Evolutionary conservation across 2,797 vertebrate species (phyloP).

Genomic region (Hippoglossus hippoglossus): DNA sequence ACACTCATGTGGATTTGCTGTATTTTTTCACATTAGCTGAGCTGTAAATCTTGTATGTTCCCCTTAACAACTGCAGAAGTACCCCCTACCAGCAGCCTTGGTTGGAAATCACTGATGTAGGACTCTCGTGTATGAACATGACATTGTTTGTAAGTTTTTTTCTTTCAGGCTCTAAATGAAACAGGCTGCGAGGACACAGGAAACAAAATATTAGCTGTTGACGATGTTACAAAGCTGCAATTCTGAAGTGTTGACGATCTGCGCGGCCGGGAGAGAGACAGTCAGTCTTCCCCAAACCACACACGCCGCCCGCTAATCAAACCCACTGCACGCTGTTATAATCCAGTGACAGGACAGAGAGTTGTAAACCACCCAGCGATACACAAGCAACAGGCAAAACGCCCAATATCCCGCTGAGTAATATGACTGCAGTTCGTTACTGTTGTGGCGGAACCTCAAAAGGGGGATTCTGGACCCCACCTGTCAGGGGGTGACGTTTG

Average conservation of each 20-base stretch:
- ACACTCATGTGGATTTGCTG: too few species aligned
- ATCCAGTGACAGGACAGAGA: constrained; percentile 30
- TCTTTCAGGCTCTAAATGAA: constrained; percentile 36
- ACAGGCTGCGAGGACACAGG: constrained; percentile 26
- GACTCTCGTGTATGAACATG: constrained; percentile 12
- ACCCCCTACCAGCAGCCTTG: not conserved
- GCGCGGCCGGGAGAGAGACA: constrained; percentile 54
- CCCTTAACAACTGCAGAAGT: not conserved
- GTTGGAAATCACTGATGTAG: not conserved
- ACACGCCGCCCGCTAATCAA: constrained; percentile 57
- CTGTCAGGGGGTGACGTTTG: constrained; percentile 69
- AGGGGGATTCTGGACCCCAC: constrained; percentile 55
- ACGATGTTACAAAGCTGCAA: constrained; percentile 44
- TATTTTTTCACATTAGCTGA: too few species aligned
- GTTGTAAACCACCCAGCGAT: constrained; percentile 29
- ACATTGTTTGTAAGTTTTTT: constrained; percentile 4
- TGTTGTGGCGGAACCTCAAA: constrained; percentile 58
- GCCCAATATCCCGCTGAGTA: constrained; percentile 45
- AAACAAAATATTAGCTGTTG: constrained; percentile 40
- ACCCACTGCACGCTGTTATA: constrained; percentile 43
- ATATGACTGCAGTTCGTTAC: constrained; percentile 48
- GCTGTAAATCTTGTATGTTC: too few species aligned
- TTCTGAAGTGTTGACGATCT: constrained; percentile 47
- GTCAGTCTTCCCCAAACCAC: constrained; percentile 48
- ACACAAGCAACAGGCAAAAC: constrained; percentile 27